Percentiles rank a stretch among this genome's conserved stretches.
These are phyloP conservation scores for Cyprinodon variegatus DNA, from an alignment of 2,113 vertebrate species.

Conservation along the genomic window DNA sequence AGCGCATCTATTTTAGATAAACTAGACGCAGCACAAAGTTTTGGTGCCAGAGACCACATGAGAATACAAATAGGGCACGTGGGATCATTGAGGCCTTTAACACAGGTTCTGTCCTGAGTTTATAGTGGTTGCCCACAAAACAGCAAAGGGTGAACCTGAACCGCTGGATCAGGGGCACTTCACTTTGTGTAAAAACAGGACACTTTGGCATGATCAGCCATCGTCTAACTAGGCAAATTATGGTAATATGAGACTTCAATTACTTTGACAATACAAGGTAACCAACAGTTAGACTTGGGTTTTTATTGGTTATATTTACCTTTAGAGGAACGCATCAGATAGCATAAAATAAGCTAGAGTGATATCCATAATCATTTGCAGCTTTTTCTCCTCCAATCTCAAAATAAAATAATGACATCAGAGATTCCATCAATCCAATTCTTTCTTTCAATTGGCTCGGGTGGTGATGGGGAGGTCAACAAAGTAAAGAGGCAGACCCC, in stretches of 20 bases:
- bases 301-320: background rate
- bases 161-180: conserved; percentile 16
- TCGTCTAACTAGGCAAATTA: background rate
- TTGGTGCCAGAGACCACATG: conserved; percentile 12
- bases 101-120: conserved; percentile 49
- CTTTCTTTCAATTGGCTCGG: background rate
- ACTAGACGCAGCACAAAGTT: conserved; percentile 8
- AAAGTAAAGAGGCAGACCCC: background rate
- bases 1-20: conserved; percentile 22
- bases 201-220: conserved; percentile 49
- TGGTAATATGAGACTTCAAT: background rate
- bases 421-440: background rate
- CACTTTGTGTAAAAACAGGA: conserved; percentile 18
- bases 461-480: background rate
- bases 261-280: background rate
- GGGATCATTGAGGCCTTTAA: background rate
- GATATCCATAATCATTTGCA: background rate
- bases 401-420: background rate
- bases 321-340: background rate
- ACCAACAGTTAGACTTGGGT: background rate
- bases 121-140: conserved; percentile 17
- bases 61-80: conserved; percentile 11
- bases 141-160: conserved; percentile 5
- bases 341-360: background rate
- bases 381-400: background rate